Base-by-base conservation (phyloP, 1,140 invertebrate genomes). In the Drosophila parabipectinata region DNA sequence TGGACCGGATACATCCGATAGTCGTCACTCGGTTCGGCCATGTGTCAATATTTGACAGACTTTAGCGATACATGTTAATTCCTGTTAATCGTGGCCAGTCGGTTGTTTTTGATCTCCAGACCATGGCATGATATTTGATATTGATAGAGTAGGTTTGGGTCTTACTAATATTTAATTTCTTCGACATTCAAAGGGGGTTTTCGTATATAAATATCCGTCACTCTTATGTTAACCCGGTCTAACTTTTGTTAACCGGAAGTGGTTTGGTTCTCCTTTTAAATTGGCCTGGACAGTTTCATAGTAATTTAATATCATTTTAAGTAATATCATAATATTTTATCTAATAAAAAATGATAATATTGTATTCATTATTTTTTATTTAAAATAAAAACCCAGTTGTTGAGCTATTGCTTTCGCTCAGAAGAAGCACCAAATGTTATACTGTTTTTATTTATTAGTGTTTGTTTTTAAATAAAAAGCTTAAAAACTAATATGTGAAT, bases 1-100 rank as follows among this genome's bases (percentile, higher is more conserved):
- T 57, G 67, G 83, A 88, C 82, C 83, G 83, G 83, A 87, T 76
- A 84, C 76, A 53, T 51, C 63, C 60, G 53, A 60, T 77, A 44
- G 53, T 32, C 53, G 48, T 71, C 53, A 66, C 59, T 51, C 66
- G 26, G 8, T 7, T 26, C 51, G 48, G n/a, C 4, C 50, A 21
- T 37, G 57, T 73, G 75, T 85, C 78, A 85, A 85, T 87, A 85
- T 85, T 85, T 62, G 57, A 32, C 24, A 37, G 52, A 81, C 82
- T 64, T 71, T 68, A 64, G 68, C 59, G 68, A 67, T 57, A 75
- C 74, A 87, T 85, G 82, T 85, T 87, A 85, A 85, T 87, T 85
- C 82, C 82, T 76, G 61, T 63, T 85, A 85, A 85, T 85, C 82
- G 66, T 8, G 0, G 34, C 21, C 26, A 48, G 71, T 34, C 72